Base-by-base conservation (phyloP, 2,888 invertebrate genomes). In the Acrobasis consociella region DNA sequence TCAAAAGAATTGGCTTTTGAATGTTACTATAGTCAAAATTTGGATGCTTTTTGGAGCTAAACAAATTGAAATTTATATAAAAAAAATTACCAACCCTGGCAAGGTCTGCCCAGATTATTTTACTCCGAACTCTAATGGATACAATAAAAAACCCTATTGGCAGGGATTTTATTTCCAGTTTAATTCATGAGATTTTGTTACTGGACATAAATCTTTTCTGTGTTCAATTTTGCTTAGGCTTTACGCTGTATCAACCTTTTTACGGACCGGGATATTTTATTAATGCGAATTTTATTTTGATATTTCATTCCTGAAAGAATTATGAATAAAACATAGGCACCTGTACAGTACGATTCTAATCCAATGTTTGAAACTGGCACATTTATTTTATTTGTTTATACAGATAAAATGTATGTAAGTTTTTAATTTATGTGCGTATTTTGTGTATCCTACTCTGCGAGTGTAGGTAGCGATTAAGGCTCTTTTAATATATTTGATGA, bases 71-170 rank as follows among this genome's bases (percentile, higher is more conserved):
- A 42, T 11, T 42, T 10, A 10, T 7, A 42, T 11, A 10, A 42
- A 42, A 42, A 11, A 10, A 13, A 11, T 13, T n/a, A 10, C 5
- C 46, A 46, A 46, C 46, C 46, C 46, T 46, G 42, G 46, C 49
- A 64, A 67, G 63, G 68, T 69, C 68, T 67, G 63, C 65, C 42
- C 60, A 73, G 76, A 77, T 79, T 76, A 78, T 77, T 76, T 74
- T 73, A 72, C 71, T 69, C 68, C 65, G 68, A 67, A 62, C 65
- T 66, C 67, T 75, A 78, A 71, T 71, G 71, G 70, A 69, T 64
- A 70, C 71, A 74, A 74, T 78, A 76, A 80, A 80, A 73, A 78
- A 73, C 64, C 66, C 65, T 71, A 64, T 71, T 62, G 64, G 62
- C 65, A 69, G 67, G 67, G 71, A 73, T 75, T 79, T 80, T 76